phyloP scores from a whole-genome alignment of 2,888 invertebrate species.

The Hydrotaea diabolus region DNA sequence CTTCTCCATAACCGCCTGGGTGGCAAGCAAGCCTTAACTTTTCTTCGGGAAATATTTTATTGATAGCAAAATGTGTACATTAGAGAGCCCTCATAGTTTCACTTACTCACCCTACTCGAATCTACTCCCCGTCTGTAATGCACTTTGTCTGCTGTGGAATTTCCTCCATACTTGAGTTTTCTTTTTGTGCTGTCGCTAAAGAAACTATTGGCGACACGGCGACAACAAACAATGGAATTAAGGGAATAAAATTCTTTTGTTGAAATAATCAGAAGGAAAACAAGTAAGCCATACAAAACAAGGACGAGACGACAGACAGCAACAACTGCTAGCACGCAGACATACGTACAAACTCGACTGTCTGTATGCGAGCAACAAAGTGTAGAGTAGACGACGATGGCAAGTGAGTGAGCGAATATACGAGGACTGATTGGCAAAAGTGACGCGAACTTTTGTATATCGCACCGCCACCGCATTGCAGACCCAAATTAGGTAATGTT shows the following conservation, averaged over 20 bases:
- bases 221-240: slow-evolving; percentile 63
- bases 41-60: neutral
- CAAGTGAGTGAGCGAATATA: too few relatives aligned
- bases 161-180: neutral
- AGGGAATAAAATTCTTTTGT: slow-evolving; percentile 61
- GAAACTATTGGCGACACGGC: slow-evolving; percentile 62
- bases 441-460: too few relatives aligned
- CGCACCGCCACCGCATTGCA: too few relatives aligned
- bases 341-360: neutral
- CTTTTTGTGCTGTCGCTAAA: neutral
- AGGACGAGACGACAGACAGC: slow-evolving; percentile 13
- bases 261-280: slow-evolving; percentile 22
- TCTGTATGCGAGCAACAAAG: too few relatives aligned
- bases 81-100: neutral
- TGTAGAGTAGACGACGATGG: too few relatives aligned
- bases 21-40: neutral
- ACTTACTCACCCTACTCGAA: neutral
- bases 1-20: neutral
- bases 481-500: too few relatives aligned
- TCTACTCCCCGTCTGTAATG: slow-evolving; percentile 46
- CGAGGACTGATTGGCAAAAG: too few relatives aligned
- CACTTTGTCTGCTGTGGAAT: slow-evolving; percentile 58
- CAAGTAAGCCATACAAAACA: neutral
- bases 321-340: too few relatives aligned
- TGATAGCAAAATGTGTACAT: slow-evolving; percentile 3